These are phyloP conservation scores for Lithophane ornitopus DNA, from an alignment of 2,888 invertebrate species.

Conservation along the genomic window DNA sequence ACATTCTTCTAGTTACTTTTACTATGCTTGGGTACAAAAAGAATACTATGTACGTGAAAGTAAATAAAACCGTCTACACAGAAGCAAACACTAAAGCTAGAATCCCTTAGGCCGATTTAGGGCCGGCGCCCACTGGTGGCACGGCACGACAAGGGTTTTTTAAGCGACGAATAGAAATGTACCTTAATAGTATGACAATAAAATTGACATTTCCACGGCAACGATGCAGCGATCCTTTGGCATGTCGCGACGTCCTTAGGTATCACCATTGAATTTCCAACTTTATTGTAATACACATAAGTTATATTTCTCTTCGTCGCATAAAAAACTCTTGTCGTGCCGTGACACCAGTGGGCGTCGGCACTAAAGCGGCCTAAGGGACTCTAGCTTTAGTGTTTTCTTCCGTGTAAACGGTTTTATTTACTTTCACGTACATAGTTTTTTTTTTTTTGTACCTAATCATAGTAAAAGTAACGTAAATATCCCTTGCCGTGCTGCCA, in stretches of 20 bases:
- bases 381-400: too few relatives aligned
- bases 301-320: neutral
- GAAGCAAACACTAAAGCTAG: conserved; percentile 26
- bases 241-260: neutral
- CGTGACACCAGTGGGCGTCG: neutral
- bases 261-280: neutral
- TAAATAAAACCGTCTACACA: conserved; percentile 25
- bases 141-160: neutral
- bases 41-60: conserved; percentile 9
- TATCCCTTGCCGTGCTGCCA: neutral
- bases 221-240: neutral
- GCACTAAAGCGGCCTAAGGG: too few relatives aligned
- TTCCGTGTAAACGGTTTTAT: too few relatives aligned
- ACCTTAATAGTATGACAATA: neutral
- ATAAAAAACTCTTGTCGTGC: neutral
- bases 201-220: neutral
- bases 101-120: conserved; percentile 16
- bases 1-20: conserved; percentile 4
- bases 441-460: too few relatives aligned
- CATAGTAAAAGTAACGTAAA: too few relatives aligned
- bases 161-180: neutral
- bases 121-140: neutral
- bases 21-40: neutral
- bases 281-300: too few relatives aligned
- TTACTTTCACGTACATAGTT: too few relatives aligned